Conservation (phyloP, 1,140 invertebrate genomes). For the Potamilus streckersoni region DNA sequence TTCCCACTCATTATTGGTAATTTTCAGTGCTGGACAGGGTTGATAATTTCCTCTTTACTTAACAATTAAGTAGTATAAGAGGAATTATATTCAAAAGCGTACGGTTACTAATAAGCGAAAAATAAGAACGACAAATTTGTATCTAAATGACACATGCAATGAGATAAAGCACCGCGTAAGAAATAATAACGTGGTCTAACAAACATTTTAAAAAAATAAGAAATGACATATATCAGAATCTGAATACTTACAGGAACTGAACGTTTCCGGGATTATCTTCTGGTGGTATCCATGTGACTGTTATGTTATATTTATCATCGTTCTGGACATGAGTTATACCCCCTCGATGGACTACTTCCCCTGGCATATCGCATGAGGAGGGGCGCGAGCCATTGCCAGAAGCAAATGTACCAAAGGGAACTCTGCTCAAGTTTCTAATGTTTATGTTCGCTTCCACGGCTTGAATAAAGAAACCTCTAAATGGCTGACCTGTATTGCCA, state of each 20-base stretch:
- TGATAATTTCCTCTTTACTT: too few relatives aligned
- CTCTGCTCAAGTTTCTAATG: conserved; percentile 19
- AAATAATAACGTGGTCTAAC: too few relatives aligned
- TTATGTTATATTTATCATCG: not conserved
- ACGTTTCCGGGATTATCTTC: conserved; percentile 21
- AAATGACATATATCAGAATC: too few relatives aligned
- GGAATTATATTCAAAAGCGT: too few relatives aligned
- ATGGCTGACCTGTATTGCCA: not conserved
- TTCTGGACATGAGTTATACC: conserved; percentile 26
- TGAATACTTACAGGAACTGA: conserved; percentile 20
- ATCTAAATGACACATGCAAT: too few relatives aligned
- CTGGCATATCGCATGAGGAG: conserved; percentile 7
- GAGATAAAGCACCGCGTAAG: too few relatives aligned
- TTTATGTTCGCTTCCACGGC: conserved; percentile 23
- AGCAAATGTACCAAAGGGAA: conserved; percentile 8
- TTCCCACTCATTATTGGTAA: too few relatives aligned
- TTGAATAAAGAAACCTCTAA: conserved; percentile 24
- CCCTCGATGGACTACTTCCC: not conserved
- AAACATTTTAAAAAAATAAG: too few relatives aligned
- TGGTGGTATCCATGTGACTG: conserved; percentile 22
- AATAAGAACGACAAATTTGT: too few relatives aligned
- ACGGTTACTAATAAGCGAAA: too few relatives aligned
- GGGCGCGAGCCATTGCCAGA: conserved; percentile 2
- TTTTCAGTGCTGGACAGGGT: too few relatives aligned
- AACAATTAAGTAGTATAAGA: too few relatives aligned